Conservation (phyloP, 2,888 invertebrate species). For the Dinocampus coccinellae region DNA sequence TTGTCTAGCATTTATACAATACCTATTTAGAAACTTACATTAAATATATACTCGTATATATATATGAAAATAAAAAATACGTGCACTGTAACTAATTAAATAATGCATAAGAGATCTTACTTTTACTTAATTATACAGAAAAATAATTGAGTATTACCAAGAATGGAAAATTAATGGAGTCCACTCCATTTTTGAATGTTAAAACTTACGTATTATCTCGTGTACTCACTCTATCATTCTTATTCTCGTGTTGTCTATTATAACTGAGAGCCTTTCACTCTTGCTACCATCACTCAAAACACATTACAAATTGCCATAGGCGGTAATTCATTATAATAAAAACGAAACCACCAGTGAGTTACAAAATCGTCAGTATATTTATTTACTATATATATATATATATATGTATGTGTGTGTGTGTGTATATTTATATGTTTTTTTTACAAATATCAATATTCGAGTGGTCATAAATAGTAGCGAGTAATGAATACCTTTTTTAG, state of each 20-base stretch:
- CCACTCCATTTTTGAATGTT: slow-evolving; percentile 41
- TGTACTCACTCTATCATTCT: background rate
- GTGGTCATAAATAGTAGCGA: background rate
- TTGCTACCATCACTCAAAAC: background rate
- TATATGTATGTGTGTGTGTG: too few species aligned
- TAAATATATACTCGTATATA: background rate
- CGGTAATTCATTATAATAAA: slow-evolving; percentile 32
- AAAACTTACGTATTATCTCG: slow-evolving; percentile 1
- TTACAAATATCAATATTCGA: slow-evolving; percentile 9
- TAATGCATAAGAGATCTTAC: slow-evolving; percentile 11
- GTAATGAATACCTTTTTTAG: slow-evolving; percentile 1
- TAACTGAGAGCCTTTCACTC: slow-evolving; percentile 32
- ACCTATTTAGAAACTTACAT: too few species aligned
- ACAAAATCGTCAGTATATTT: slow-evolving; percentile 26
- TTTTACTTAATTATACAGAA: slow-evolving; percentile 33
- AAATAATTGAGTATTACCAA: slow-evolving; percentile 32
- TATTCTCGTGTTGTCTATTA: slow-evolving; percentile 17
- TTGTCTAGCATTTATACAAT: too few species aligned
- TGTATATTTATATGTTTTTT: background rate
- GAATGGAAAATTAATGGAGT: slow-evolving; percentile 35
- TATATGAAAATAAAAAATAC: background rate
- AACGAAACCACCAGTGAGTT: slow-evolving; percentile 16
- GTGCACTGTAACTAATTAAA: slow-evolving; percentile 5
- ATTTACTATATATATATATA: background rate
- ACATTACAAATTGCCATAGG: slow-evolving; percentile 7